Base-by-base conservation (phyloP, 2,797 vertebrate genomes). In the Takifugu ocellatus region DNA sequence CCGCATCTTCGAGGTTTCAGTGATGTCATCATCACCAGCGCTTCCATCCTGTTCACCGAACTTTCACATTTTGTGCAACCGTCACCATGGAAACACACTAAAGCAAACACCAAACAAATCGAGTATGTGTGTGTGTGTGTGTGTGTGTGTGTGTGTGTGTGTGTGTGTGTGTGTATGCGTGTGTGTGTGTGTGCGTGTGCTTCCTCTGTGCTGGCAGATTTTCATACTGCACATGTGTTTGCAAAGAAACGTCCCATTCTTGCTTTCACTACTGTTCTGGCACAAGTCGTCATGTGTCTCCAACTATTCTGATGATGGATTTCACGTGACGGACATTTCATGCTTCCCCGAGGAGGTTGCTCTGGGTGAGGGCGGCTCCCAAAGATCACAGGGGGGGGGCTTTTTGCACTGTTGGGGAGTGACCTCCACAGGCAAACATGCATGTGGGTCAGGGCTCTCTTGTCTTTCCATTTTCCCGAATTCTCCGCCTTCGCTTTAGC, bases 61-160 rank as follows among this genome's bases (percentile, higher is more conserved):
- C 44, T 44, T 62, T 77, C 46, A 51, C 50, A 65, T 24, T 25
- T 5, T 0, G 0, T 51, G 48, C 16, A 54, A 44, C n/a, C 0
- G 21, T 72, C 36, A 36, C 77, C 58, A 64, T 74, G 66, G 71
- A 5, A 56, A 4, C 58, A 52, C 17, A 25, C 26, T 16, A 8
- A 62, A 74, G 65, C 31, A 61, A 62, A 2, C 5, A 26, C 1
- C 7, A 79, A 59, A 66, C 31, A 65, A 33, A 63, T 12, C 3
- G 9, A 21, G 27, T 3, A 1, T 33, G 31, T 33, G 7, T 33
- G 31, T 10, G 9, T 10, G 10, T 33, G 31, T 7, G 31, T 33
- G 31, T 2, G 2, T 12, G 17, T 4, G 31, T 50, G 42, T 29
- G 21, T 21, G 21, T 21, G 21, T 21, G 21, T 1, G 42, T 29